phyloP scores from a whole-genome alignment of 2,113 vertebrate genomes.

The Empidonax traillii region DNA sequence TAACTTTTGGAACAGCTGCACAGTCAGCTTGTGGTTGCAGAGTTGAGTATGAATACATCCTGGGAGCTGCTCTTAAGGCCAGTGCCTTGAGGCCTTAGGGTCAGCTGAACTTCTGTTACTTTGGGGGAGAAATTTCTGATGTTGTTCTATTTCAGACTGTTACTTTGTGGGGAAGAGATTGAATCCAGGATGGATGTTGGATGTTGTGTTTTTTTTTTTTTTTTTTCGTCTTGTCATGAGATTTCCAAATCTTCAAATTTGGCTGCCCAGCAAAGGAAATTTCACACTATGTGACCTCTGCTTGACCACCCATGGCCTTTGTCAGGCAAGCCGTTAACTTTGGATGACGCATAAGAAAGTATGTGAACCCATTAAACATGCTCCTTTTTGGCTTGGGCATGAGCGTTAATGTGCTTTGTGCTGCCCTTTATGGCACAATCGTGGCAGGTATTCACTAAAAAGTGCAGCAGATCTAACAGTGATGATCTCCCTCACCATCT shows the following conservation, averaged over 20 bases:
- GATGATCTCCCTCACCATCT: neutral
- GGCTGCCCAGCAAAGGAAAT: neutral
- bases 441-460: neutral
- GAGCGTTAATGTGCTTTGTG: accelerated
- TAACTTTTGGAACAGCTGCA: neutral
- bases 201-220: neutral
- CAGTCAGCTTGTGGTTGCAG: neutral
- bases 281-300: neutral
- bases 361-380: accelerated
- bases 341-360: neutral
- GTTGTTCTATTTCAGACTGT: neutral
- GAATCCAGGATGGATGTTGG: neutral
- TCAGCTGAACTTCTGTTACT: neutral
- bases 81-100: neutral
- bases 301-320: neutral
- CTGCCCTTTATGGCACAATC: neutral
- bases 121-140: neutral
- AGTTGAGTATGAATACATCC: neutral
- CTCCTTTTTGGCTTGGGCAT: neutral
- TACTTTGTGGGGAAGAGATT: neutral
- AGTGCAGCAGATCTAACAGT: neutral
- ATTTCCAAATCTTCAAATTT: neutral
- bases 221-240: neutral
- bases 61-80: neutral
- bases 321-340: neutral